phyloP scores from a whole-genome alignment of 2,797 vertebrate species.

The Spea hammondii region DNA sequence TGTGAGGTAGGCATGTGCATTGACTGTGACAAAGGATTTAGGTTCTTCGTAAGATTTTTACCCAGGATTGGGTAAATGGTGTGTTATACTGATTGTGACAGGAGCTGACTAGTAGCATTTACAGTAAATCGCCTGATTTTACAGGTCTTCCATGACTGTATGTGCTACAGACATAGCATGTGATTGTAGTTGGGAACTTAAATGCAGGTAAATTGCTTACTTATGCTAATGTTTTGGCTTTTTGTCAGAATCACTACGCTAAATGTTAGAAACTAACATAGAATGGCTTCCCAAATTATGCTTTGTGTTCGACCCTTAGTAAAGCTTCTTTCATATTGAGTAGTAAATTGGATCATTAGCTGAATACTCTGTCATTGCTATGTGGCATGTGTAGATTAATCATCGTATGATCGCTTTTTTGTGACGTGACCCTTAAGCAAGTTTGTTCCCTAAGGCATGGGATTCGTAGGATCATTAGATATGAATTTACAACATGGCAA shows the following conservation, averaged over 20 bases:
- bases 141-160: too few species aligned
- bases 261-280: neutral
- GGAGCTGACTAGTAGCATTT: too few species aligned
- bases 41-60: too few species aligned
- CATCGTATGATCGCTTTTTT: conserved; percentile 19
- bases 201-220: neutral
- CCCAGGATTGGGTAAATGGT: too few species aligned
- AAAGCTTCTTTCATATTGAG: conserved; percentile 9
- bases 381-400: conserved; percentile 21
- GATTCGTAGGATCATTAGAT: neutral
- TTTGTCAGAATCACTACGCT: neutral
- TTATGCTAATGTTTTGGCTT: neutral
- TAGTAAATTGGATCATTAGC: conserved; percentile 34
- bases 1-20: too few species aligned
- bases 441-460: conserved; percentile 29
- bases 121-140: too few species aligned
- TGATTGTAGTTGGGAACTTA: too few species aligned
- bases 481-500: conserved; percentile 16
- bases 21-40: too few species aligned
- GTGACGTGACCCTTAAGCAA: conserved; percentile 5
- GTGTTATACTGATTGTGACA: too few species aligned
- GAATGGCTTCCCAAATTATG: neutral
- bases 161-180: too few species aligned
- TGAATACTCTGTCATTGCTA: conserved; percentile 26
- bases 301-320: neutral